Conservation (phyloP, 1,140 invertebrate species). For the Drosophila tani region DNA sequence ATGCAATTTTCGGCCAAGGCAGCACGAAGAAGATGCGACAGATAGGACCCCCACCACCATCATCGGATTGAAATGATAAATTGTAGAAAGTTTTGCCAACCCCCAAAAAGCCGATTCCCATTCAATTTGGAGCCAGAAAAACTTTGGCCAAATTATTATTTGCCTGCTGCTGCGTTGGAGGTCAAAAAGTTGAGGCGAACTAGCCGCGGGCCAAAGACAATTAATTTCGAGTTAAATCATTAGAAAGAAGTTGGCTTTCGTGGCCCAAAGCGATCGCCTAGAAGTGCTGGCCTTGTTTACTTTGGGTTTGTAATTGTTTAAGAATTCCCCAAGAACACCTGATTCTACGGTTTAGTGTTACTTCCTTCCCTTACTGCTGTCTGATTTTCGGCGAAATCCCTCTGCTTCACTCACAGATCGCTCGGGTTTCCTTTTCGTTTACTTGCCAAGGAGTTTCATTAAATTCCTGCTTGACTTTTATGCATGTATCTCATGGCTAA, state of each 20-base stretch:
- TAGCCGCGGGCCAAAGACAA: constrained; percentile 24
- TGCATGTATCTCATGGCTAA: constrained; percentile 43
- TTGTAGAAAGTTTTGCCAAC: constrained; percentile 24
- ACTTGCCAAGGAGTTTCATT: constrained; percentile 33
- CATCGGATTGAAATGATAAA: constrained; percentile 35
- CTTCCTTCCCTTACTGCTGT: neutral
- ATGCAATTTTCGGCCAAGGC: constrained; percentile 47
- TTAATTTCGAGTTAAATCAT: constrained; percentile 48
- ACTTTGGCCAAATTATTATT: constrained; percentile 25
- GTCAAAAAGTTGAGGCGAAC: constrained; percentile 4
- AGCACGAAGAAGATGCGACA: constrained; percentile 18
- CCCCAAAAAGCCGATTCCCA: constrained; percentile 15
- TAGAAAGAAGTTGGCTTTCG: constrained; percentile 29
- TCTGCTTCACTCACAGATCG: constrained; percentile 16
- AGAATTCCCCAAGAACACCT: too few species aligned
- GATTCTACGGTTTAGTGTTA: neutral
- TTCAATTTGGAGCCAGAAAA: constrained; percentile 34
- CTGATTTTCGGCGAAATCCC: neutral
- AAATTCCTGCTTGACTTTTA: constrained; percentile 47
- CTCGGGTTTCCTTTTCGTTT: constrained; percentile 23
- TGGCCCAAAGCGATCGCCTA: neutral
- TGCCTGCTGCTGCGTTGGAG: constrained; percentile 8
- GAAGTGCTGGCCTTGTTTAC: constrained; percentile 6
- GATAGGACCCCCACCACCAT: neutral
- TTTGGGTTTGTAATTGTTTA: neutral